A percentile compares a stretch with the other conserved stretches of the same genome.
phyloP scores from a whole-genome alignment of 2,888 invertebrate species.

The Meteorus cinctellus region DNA sequence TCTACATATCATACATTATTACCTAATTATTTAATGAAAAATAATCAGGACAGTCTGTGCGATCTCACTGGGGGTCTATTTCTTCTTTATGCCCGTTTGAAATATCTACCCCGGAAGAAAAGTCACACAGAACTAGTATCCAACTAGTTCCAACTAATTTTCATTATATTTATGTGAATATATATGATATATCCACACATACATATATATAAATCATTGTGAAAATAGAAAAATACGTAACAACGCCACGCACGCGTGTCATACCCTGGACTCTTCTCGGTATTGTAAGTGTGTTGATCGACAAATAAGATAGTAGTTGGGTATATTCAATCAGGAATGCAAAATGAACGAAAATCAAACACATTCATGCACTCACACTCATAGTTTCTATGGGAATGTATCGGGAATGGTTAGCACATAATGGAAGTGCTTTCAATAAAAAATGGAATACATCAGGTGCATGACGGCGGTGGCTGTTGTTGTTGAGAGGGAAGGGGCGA shows the following conservation, averaged over 20 bases:
- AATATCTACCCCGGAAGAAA: not conserved
- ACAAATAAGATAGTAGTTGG: too few relatives aligned
- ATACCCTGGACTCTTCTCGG: too few relatives aligned
- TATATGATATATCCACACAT: too few relatives aligned
- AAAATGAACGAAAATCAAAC: not conserved
- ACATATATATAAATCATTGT: too few relatives aligned
- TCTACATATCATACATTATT: not conserved
- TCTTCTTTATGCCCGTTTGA: not conserved
- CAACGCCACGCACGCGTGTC: not conserved
- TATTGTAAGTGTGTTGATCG: too few relatives aligned
- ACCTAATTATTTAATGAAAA: not conserved
- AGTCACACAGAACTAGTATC: not conserved
- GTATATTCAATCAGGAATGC: too few relatives aligned
- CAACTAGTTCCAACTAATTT: too few relatives aligned
- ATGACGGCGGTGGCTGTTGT: conserved; percentile 68
- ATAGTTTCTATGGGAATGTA: not conserved
- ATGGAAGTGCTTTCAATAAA: conserved; percentile 28
- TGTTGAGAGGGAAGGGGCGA: conserved; percentile 72
- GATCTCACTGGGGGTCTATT: not conserved
- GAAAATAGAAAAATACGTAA: not conserved
- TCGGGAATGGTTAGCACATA: not conserved
- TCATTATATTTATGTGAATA: too few relatives aligned
- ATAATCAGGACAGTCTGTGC: not conserved
- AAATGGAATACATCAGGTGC: conserved; percentile 59
- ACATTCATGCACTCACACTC: not conserved